Evolutionary conservation across 2,797 vertebrate genomes (phyloP).

Genomic region (Tamandua tetradactyla): DNA sequence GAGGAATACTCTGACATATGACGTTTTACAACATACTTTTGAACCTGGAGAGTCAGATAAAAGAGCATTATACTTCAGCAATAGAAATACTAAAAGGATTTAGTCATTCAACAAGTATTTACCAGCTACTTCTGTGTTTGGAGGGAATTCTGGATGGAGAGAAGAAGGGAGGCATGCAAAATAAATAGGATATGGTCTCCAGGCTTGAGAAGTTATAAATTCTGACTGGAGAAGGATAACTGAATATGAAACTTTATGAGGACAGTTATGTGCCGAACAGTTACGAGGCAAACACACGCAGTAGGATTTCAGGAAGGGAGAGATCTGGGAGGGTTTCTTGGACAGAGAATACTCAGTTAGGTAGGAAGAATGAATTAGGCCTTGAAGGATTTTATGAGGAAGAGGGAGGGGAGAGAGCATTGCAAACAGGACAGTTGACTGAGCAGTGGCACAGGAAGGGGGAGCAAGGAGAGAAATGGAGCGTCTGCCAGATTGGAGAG

Average conservation of each 20-base stretch:
- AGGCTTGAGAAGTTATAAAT: constrained; percentile 31
- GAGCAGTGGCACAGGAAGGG: neutral
- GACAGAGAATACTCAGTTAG: neutral
- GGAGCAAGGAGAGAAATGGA: neutral
- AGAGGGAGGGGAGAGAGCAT: neutral
- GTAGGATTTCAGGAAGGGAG: neutral
- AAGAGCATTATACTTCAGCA: neutral
- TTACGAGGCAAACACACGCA: neutral
- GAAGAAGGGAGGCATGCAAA: neutral
- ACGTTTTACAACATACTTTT: constrained; percentile 63
- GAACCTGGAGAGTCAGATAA: constrained; percentile 52
- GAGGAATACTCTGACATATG: constrained; percentile 59
- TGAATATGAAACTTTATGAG: constrained; percentile 4
- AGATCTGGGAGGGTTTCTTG: neutral
- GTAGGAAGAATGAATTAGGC: neutral
- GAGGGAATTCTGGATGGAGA: constrained; percentile 18
- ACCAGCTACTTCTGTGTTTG: constrained; percentile 44
- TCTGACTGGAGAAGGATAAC: constrained; percentile 31
- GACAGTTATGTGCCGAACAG: neutral
- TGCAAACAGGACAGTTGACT: neutral
- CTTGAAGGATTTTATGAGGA: neutral
- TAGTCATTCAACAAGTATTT: constrained; percentile 56
- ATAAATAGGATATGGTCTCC: constrained; percentile 34
- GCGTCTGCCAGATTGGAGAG: neutral
- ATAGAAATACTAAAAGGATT: constrained; percentile 45